Percentiles rank a stretch among this genome's conserved stretches.
phyloP scores from a whole-genome alignment of 2,797 vertebrate species.

The Clarias pachynema region DNA sequence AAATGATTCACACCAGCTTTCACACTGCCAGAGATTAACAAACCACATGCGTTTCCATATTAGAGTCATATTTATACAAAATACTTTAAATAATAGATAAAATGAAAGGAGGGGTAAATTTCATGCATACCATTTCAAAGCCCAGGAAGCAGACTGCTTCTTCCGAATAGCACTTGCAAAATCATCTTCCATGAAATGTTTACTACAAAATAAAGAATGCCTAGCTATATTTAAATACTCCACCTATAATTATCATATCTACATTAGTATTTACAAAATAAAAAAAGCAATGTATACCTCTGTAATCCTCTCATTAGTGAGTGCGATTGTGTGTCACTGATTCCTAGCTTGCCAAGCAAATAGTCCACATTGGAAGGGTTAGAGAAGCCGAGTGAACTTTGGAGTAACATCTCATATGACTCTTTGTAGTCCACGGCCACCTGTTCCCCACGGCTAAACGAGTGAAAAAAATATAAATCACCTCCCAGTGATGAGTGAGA shows the following conservation, averaged over 20 bases:
- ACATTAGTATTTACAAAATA: not conserved
- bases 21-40: slow-evolving; percentile 74
- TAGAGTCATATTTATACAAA: not conserved
- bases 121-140: slow-evolving; percentile 87
- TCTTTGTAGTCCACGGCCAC: slow-evolving; percentile 77
- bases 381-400: slow-evolving; percentile 86
- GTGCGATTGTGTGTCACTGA: slow-evolving; percentile 87
- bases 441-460: slow-evolving; percentile 80
- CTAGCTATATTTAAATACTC: not conserved
- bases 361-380: slow-evolving; percentile 93
- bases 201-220: slow-evolving; percentile 68
- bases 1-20: slow-evolving; percentile 94
- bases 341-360: slow-evolving; percentile 86
- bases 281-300: slow-evolving; percentile 75
- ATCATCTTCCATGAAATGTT: slow-evolving; percentile 89
- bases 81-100: not conserved
- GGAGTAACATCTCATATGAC: slow-evolving; percentile 85
- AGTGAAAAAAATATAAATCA: not conserved
- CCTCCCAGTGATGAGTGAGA: not conserved
- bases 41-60: not conserved
- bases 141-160: slow-evolving; percentile 94
- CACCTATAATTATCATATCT: not conserved
- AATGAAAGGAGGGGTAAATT: not conserved
- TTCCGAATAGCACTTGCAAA: slow-evolving; percentile 89
- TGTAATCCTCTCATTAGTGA: slow-evolving; percentile 96